Base-by-base conservation (phyloP, 2,797 vertebrate species). In the Melanotaenia boesemani region DNA sequence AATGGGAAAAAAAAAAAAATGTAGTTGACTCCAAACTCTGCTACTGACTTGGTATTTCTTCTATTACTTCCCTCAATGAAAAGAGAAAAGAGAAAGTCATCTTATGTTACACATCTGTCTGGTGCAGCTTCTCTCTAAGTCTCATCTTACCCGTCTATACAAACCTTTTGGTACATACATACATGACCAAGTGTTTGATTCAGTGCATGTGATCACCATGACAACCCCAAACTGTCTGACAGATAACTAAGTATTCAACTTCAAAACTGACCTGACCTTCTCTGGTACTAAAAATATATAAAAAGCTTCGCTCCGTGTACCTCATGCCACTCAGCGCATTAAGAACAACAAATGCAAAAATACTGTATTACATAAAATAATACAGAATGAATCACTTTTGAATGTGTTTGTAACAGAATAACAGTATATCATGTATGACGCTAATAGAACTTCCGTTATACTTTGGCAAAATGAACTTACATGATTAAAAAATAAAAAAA, bases 151-250 rank as follows among this genome's bases (percentile, higher is more conserved):
- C 48, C n/a, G n/a, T n/a, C n/a, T n/a, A n/a, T n/a, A n/a, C n/a
- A n/a, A n/a, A n/a, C n/a, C n/a, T n/a, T n/a, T n/a, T n/a, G n/a
- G n/a, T n/a, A n/a, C n/a, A n/a, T n/a, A n/a, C n/a, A n/a, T n/a
- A n/a, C n/a, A n/a, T n/a, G n/a, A n/a, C n/a, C 20, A 24, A 28
- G 13, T 65, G 59, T 44, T 36, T 9, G 22, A 67, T 4, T 39
- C 57, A 36, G 36, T 41, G 46, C 28, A 3, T 65, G 20, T 60
- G 39, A 63, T 80, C 62, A 57, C 74, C 64, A 80, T 74, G 62
- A 72, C 44, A 79, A 80, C 70, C 3, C 1, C 70, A 72, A 74
- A 7, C 2, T 77, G 32, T 72, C 11, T 24, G 4, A 44, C 37
- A 65, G 30, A 30, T 30, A 30, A 30, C 4, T 8, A 15, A 63